Evolutionary conservation across 1,140 invertebrate genomes (phyloP).

Genomic region (Cyclina sinensis): DNA sequence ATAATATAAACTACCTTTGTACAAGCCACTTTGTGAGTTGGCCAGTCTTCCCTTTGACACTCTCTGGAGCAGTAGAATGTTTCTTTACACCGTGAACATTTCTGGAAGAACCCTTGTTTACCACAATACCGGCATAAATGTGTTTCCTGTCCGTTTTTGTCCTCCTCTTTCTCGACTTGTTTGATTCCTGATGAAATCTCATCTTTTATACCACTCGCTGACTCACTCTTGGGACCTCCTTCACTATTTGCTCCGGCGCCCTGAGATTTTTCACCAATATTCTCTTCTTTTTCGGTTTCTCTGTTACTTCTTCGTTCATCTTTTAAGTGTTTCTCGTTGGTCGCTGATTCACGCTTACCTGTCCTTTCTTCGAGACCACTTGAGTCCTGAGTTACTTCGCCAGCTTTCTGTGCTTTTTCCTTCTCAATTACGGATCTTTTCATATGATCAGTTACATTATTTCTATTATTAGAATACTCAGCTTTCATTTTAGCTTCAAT

Average conservation of each 20-base stretch:
- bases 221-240: neutral
- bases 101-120: neutral
- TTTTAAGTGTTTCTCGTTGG: no score
- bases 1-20: constrained; percentile 33
- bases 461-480: neutral
- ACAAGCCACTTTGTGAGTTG: constrained; percentile 11
- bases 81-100: constrained; percentile 23
- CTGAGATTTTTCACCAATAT: neutral
- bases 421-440: no score
- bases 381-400: no score
- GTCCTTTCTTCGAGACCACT: no score
- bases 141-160: neutral
- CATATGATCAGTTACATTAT: no score
- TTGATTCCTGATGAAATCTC: neutral
- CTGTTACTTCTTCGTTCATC: no score
- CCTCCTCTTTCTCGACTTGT: neutral
- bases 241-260: neutral
- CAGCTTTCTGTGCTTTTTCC: no score
- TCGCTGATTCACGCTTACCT: no score
- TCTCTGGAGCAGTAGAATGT: constrained; percentile 16
- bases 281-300: neutral
- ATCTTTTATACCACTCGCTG: neutral
- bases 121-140: neutral
- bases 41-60: constrained; percentile 39
- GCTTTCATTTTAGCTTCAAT: neutral